A percentile compares a stretch with the other conserved stretches of the same genome.
These are phyloP conservation scores for Buphagus erythrorhynchus DNA, from an alignment of 2,797 vertebrate genomes.

Conservation along the genomic window DNA sequence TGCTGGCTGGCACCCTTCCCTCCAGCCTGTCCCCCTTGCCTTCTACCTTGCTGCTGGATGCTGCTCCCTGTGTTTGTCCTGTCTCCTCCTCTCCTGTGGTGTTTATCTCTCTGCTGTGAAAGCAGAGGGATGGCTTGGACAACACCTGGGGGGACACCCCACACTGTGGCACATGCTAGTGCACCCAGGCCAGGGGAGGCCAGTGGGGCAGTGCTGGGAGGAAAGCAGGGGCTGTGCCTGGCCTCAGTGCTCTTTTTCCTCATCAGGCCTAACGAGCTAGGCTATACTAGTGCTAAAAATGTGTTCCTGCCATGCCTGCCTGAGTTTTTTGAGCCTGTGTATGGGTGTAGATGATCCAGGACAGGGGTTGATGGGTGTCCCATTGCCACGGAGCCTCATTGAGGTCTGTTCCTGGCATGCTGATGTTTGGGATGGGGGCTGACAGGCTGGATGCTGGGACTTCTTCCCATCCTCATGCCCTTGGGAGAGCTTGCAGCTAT, in stretches of 20 bases:
- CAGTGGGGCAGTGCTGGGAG: background rate
- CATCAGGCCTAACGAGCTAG: background rate
- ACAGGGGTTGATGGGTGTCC: background rate
- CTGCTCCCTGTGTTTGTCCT: background rate
- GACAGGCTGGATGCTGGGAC: background rate
- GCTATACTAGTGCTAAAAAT: background rate
- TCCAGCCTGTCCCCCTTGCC: background rate
- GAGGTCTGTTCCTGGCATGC: background rate
- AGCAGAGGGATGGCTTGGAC: rapidly evolving
- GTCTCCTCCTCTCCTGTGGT: background rate
- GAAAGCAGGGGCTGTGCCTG: background rate
- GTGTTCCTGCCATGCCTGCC: background rate
- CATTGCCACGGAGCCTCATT: rapidly evolving
- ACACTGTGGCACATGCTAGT: rapidly evolving
- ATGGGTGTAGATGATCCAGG: background rate
- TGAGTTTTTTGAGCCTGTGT: background rate
- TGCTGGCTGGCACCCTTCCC: background rate
- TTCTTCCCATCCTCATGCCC: background rate
- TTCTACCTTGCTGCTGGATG: background rate
- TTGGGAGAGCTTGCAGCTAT: background rate
- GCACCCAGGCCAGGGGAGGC: rapidly evolving
- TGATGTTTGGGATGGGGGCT: background rate
- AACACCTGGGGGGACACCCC: background rate
- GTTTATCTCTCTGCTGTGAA: background rate
- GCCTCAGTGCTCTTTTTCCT: background rate